A percentile compares a stretch with the other conserved stretches of the same genome.
Evolutionary conservation across 2,888 invertebrate species (phyloP).

Genomic region (Noctua fimbriata): DNA sequence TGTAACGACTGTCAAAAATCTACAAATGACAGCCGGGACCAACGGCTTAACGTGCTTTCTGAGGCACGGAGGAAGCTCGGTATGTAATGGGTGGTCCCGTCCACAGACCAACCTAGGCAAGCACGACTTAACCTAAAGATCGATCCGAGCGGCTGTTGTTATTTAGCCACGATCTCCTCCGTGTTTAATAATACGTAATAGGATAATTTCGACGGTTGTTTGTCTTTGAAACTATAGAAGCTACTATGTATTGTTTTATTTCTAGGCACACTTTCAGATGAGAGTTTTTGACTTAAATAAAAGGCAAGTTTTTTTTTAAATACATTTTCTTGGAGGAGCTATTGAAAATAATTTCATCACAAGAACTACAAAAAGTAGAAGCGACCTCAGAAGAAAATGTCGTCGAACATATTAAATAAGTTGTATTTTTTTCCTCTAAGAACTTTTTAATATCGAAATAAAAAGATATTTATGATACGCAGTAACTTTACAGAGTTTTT

Average conservation of each 20-base stretch:
- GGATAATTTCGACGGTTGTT: neutral
- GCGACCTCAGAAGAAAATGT: slow-evolving; percentile 10
- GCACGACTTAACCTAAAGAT: no score
- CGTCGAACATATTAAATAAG: slow-evolving; percentile 30
- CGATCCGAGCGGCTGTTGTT: no score
- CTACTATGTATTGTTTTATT: neutral
- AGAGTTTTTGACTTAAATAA: neutral
- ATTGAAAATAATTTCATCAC: neutral
- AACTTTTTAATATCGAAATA: slow-evolving; percentile 64
- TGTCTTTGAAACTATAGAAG: neutral
- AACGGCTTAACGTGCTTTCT: no score
- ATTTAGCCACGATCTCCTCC: no score
- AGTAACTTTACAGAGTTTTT: slow-evolving; percentile 53
- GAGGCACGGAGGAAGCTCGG: no score
- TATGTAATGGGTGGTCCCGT: no score
- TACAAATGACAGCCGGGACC: no score
- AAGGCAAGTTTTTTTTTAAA: neutral
- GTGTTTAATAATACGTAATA: slow-evolving; percentile 2
- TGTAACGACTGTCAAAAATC: no score
- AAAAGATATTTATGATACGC: slow-evolving; percentile 59
- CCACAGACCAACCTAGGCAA: no score
- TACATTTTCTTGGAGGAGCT: neutral
- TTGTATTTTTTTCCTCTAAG: slow-evolving; percentile 39
- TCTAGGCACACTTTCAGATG: neutral
- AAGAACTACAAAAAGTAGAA: neutral